Evolutionary conservation across 2,113 vertebrate species (phyloP), one percentile per base, ranked within the genome.

Genomic region (Triplophysa siluroides): DNA sequence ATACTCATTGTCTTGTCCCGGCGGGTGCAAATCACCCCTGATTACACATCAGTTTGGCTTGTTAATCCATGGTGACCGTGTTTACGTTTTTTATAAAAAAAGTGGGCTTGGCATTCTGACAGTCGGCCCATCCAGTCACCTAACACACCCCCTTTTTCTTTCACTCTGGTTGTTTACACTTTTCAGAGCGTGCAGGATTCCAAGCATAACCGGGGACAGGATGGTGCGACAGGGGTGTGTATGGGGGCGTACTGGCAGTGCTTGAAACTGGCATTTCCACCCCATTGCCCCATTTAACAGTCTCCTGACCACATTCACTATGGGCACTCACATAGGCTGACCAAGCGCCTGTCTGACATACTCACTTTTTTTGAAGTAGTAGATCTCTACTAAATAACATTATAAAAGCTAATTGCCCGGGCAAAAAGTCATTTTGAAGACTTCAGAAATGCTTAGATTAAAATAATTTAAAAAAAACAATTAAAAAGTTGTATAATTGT

Each of bases 31-130:
- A 93, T 92, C 91, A 91, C 90, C 91, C 76, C 70, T 89, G 90
- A 91, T 91, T 90, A 91, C 86, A 89, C 78, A 78, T 88, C 86
- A 56, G 85, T 88, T 85, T 88, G 87, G 85, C 79, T 75, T 81
- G 79, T 92, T 29, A 91, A 92, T 91, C 91, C 91, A 82, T 84
- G 83, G 79, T 78, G 85, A 73, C 60, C 82, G 76, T 88, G 90
- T 92, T 91, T 89, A 92, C 90, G 85, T 91, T 88, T 88, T 91
- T 90, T 80, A 83, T n/a, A n/a, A 19, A 41, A 89, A 91, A 91
- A 89, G 86, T 83, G 83, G 75, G 67, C 67, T 88, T 89, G 87
- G 88, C 89, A 86, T 71, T 76, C 76, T 86, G 88, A 90, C 89
- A 86, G 85, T 82, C 78, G 72, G 79, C 72, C 87, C 78, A 78